Evolutionary conservation across 2,797 vertebrate species (phyloP), one percentile per base, ranked within the genome.

Genomic region (Melopsittacus undulatus): DNA sequence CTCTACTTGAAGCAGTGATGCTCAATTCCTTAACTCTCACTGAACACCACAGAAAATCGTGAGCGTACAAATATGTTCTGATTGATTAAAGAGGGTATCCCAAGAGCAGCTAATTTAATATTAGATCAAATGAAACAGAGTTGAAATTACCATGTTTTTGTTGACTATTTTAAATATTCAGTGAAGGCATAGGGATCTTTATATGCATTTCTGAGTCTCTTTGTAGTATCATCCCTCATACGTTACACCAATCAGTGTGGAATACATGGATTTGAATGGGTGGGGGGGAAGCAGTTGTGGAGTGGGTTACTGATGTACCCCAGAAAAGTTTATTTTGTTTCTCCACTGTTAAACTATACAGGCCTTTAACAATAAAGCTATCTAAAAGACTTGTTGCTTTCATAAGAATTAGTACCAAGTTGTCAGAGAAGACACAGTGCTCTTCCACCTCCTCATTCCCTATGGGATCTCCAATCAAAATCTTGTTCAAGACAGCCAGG

Each of bases 121-220:
- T 93, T 96, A 97, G 93, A 97, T 96, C 95, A 97, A 97, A 96
- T 95, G 74, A 96, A 57, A n/a, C 49, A 48, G 36, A 87, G 66
- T 91, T 57, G 72, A 97, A 96, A 97, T 96, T 96, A 96, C 88
- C 88, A 96, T 96, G 92, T 92, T 96, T 97, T 96, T 96, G 91
- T 96, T 96, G 94, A 97, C 94, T 95, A 56, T 92, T 96, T 96
- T 91, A 96, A 95, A 96, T 97, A 93, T 87, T 94, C 94, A 96
- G 68, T 89, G 91, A 95, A 97, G 66, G 89, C 89, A 95, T 11
- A 82, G 81, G 83, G 89, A 95, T 84, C 79, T 94, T 96, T 70
- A 80, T 70, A 80, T n/a, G 84, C 88, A 96, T 96, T 92, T 97
- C 94, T 68, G 61, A 78, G 69, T 95, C 94, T 97, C 95, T 97